Percentiles rank a stretch among this genome's conserved stretches.
Evolutionary conservation across 37 sponge, comb jelly and placozoan genomes (phyloP).

Genomic region (Lycopodina hypogea): DNA sequence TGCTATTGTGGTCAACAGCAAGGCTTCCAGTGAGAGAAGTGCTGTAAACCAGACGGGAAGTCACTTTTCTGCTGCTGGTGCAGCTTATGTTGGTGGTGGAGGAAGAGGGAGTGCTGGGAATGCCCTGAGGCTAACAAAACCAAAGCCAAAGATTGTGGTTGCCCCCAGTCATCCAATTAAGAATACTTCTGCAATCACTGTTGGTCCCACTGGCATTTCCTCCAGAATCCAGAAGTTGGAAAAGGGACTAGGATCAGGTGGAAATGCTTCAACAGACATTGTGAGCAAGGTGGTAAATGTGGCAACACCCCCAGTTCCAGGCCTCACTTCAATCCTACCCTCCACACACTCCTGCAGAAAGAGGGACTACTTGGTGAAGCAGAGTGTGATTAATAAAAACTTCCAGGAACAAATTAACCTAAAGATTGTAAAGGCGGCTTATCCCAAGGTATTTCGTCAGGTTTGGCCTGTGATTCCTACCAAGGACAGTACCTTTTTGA

Average conservation of each 20-base stretch:
- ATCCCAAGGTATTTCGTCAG: conserved; percentile 79
- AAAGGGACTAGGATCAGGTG: not conserved
- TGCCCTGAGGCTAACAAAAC: not conserved
- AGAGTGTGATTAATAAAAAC: conserved; percentile 2
- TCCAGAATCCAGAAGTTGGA: conserved; percentile 54
- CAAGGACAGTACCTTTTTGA: conserved; percentile 53
- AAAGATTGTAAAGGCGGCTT: conserved; percentile 52
- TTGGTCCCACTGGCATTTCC: conserved; percentile 33
- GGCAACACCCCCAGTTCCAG: conserved; percentile 16
- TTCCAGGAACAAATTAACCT: conserved; percentile 65
- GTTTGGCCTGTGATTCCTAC: conserved; percentile 88
- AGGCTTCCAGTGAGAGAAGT: conserved; percentile 9
- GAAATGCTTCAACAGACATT: not conserved
- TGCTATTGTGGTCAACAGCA: not conserved
- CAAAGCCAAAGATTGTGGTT: conserved; percentile 40
- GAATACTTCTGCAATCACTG: not conserved
- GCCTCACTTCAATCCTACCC: conserved; percentile 11
- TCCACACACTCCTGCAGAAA: conserved; percentile 34
- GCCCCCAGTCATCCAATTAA: conserved; percentile 25
- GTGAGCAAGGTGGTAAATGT: not conserved
- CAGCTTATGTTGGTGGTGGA: not conserved
- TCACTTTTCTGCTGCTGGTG: not conserved
- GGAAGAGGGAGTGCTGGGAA: not conserved
- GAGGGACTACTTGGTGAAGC: conserved; percentile 44
- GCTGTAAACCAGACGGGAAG: conserved; percentile 16